Evolutionary conservation across 2,888 invertebrate species (phyloP).

Genomic region (Apoderus coryli): DNA sequence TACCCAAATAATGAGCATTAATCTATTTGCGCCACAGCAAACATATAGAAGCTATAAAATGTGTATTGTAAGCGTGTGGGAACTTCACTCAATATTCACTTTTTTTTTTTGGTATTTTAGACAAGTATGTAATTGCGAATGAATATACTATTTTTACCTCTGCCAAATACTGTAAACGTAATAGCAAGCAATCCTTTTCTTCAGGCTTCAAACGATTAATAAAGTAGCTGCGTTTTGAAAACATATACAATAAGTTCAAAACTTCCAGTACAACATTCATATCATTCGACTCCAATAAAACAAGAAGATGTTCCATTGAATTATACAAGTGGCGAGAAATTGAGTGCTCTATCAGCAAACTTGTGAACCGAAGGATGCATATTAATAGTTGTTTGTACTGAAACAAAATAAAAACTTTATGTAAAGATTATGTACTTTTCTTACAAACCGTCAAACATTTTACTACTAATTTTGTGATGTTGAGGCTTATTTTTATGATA

Average conservation of each 20-base stretch:
- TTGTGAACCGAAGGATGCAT: constrained; percentile 67
- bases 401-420: constrained; percentile 15
- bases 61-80: no score
- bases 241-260: constrained; percentile 72
- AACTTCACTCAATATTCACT: no score
- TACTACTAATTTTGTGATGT: no score
- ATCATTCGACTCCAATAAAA: constrained; percentile 61
- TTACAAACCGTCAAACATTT: no score
- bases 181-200: constrained; percentile 54
- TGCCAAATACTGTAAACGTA: constrained; percentile 60
- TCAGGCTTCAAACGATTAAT: constrained; percentile 60
- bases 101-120: constrained; percentile 8
- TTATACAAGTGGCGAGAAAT: constrained; percentile 77
- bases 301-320: constrained; percentile 72
- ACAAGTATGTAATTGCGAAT: constrained; percentile 5
- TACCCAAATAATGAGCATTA: no score
- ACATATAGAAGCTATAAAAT: no score
- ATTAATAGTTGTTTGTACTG: constrained; percentile 58
- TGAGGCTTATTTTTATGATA: no score
- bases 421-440: no score
- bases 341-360: constrained; percentile 72
- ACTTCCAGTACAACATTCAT: constrained; percentile 75
- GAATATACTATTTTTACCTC: constrained; percentile 43
- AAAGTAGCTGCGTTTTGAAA: constrained; percentile 77
- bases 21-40: no score